Conservation (phyloP, 2,113 vertebrate genomes). For the Syngnathus scovelli region DNA sequence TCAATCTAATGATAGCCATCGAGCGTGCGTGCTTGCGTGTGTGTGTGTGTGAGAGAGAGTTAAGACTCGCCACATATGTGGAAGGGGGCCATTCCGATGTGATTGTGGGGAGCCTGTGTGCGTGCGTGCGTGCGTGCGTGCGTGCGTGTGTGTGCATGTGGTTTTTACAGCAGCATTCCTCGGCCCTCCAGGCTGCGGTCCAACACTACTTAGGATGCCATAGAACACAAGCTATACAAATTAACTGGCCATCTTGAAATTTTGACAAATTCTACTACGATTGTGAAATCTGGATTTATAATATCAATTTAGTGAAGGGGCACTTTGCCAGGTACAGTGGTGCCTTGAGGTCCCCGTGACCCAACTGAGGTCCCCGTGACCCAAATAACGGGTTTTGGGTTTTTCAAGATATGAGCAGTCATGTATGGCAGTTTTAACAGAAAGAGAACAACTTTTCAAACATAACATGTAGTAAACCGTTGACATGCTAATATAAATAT, state of each 20-base stretch:
- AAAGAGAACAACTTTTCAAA: too few species aligned
- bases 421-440: too few species aligned
- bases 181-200: constrained; percentile 14
- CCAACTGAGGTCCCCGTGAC: too few species aligned
- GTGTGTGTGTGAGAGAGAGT: constrained; percentile 51
- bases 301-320: not conserved
- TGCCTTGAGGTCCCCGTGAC: too few species aligned
- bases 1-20: constrained; percentile 69
- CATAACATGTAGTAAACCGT: too few species aligned
- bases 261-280: not conserved
- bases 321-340: not conserved
- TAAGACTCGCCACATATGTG: constrained; percentile 49
- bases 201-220: constrained; percentile 17
- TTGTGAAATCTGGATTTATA: not conserved
- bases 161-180: constrained; percentile 50
- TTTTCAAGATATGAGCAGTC: too few species aligned
- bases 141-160: constrained; percentile 32
- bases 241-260: not conserved
- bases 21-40: constrained; percentile 56
- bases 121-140: constrained; percentile 7
- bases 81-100: constrained; percentile 48
- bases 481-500: too few species aligned
- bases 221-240: not conserved
- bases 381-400: too few species aligned
- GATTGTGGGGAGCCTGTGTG: constrained; percentile 27